Percentiles rank a stretch among this genome's conserved stretches.
phyloP scores from a whole-genome alignment of 2,888 invertebrate species.

The Agonopterix arenella region DNA sequence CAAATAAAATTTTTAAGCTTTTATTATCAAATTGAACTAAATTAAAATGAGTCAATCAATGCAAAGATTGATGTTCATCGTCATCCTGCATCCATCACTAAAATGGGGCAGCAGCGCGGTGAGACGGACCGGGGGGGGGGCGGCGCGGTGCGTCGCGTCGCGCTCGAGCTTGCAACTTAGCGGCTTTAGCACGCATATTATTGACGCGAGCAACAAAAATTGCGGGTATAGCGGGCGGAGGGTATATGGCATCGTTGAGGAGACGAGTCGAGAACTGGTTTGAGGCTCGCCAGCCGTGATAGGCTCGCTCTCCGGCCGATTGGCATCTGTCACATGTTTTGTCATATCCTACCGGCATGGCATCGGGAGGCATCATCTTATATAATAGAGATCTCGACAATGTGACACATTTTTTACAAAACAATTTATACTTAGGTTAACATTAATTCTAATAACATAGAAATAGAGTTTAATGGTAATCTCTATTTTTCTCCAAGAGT shows the following conservation, averaged over 20 bases:
- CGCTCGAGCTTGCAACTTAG: slow-evolving; percentile 29
- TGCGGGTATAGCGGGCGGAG: slow-evolving; percentile 39
- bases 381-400: neutral
- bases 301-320: slow-evolving; percentile 36
- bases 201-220: slow-evolving; percentile 43
- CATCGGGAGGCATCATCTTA: neutral
- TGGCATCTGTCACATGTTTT: slow-evolving; percentile 22
- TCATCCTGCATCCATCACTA: no score
- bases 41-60: no score
- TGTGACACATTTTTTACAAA: neutral
- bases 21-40: no score
- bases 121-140: neutral
- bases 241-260: slow-evolving; percentile 9
- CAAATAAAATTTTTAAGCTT: no score
- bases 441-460: neutral
- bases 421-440: neutral
- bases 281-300: slow-evolving; percentile 32
- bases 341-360: neutral
- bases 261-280: slow-evolving; percentile 55
- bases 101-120: no score
- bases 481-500: neutral
- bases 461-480: no score
- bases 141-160: neutral
- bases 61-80: no score
- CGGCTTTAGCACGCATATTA: slow-evolving; percentile 45